These are phyloP conservation scores for Helicolenus hilgendorfi DNA, from an alignment of 2,797 vertebrate genomes.

Conservation along the genomic window DNA sequence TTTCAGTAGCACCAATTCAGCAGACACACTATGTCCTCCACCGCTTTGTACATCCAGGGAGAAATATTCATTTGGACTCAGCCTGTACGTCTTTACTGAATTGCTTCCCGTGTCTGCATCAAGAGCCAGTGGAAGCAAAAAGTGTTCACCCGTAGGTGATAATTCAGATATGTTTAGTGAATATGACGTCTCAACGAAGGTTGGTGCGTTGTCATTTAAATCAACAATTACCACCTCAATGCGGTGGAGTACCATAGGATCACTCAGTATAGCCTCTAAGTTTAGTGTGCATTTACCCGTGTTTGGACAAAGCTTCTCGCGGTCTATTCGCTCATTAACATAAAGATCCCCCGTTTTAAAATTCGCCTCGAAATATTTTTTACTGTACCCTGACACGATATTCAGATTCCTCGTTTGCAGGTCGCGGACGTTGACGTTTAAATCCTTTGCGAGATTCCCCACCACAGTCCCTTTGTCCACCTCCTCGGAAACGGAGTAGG, in stretches of 20 bases:
- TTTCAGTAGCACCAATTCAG: constrained; percentile 93
- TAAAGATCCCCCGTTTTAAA: constrained; percentile 77
- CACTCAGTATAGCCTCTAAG: constrained; percentile 71
- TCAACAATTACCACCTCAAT: constrained; percentile 85
- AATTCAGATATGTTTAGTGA: constrained; percentile 87
- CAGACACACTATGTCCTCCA: constrained; percentile 86
- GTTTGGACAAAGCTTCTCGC: constrained; percentile 78
- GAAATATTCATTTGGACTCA: constrained; percentile 93
- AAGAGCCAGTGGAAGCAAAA: constrained; percentile 87
- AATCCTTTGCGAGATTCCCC: constrained; percentile 88
- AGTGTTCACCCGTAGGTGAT: constrained; percentile 79
- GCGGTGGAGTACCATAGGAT: constrained; percentile 66
- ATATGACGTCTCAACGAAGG: constrained; percentile 70
- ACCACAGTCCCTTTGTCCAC: constrained; percentile 84
- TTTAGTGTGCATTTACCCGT: constrained; percentile 77
- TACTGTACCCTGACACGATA: constrained; percentile 79
- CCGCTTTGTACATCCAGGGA: constrained; percentile 91
- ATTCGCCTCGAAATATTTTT: constrained; percentile 76
- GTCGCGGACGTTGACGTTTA: constrained; percentile 82
- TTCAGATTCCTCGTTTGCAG: constrained; percentile 84
- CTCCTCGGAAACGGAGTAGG: constrained; percentile 87
- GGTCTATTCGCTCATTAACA: constrained; percentile 79
- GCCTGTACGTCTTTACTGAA: constrained; percentile 92
- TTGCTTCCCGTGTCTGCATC: constrained; percentile 93
- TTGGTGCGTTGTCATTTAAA: constrained; percentile 85